A percentile compares a stretch with the other conserved stretches of the same genome.
Evolutionary conservation across 2,888 invertebrate genomes (phyloP).

Genomic region (Lepeophtheirus nordmannii): DNA sequence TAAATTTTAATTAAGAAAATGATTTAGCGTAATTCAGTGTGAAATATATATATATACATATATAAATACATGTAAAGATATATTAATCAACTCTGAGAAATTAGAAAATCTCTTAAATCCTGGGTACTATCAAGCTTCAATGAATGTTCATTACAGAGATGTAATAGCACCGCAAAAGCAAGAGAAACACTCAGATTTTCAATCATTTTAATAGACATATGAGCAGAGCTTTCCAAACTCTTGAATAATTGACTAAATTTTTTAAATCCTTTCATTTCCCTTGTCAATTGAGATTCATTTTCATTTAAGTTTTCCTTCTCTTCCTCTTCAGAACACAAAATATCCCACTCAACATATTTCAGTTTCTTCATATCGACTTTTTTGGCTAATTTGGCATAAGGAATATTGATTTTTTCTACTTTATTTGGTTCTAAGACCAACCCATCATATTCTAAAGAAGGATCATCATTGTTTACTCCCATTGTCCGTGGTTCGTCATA

Average conservation of each 20-base stretch:
- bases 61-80: not conserved
- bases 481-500: conserved; percentile 30
- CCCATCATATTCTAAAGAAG: conserved; percentile 34
- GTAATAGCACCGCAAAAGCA: conserved; percentile 61
- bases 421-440: conserved; percentile 51
- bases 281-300: not conserved
- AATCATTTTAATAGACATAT: conserved; percentile 46
- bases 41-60: not conserved
- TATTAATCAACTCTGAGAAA: conserved; percentile 26
- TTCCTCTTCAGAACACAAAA: conserved; percentile 36
- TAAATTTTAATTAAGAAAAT: too few species aligned
- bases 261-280: conserved; percentile 20
- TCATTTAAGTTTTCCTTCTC: not conserved
- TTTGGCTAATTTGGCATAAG: conserved; percentile 66
- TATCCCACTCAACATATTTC: conserved; percentile 56
- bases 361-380: conserved; percentile 69
- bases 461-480: too few species aligned
- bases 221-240: conserved; percentile 39
- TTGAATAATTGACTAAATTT: conserved; percentile 45
- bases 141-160: conserved; percentile 65
- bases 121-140: conserved; percentile 33
- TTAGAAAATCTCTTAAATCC: conserved; percentile 26
- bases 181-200: conserved; percentile 60
- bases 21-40: not conserved
- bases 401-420: conserved; percentile 44